Percentiles rank a stretch among this genome's conserved stretches.
phyloP scores from a whole-genome alignment of 2,113 vertebrate genomes.

The Holacanthus passer region DNA sequence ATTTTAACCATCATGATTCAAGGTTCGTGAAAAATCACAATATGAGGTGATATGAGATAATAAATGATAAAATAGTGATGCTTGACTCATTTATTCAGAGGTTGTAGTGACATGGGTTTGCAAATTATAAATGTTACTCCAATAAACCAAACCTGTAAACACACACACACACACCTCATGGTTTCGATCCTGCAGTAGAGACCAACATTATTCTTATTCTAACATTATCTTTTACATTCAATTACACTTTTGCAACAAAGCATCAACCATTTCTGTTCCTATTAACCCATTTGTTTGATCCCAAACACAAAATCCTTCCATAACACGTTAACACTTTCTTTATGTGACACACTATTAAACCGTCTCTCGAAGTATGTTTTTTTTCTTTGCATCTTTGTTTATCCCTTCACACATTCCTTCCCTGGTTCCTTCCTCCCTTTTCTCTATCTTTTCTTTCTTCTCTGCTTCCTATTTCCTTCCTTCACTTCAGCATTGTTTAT shows the following conservation, averaged over 20 bases:
- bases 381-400: conserved; percentile 2
- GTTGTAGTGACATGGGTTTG: conserved; percentile 26
- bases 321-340: neutral
- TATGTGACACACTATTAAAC: neutral
- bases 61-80: neutral
- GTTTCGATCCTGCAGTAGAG: neutral
- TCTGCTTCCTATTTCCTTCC: conserved; percentile 5
- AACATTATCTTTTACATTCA: conserved; percentile 18
- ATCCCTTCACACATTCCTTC: neutral
- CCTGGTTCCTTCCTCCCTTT: neutral
- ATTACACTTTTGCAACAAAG: neutral
- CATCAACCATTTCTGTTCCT: neutral
- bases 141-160: conserved; percentile 26
- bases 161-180: conserved; percentile 28
- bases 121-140: conserved; percentile 20
- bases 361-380: neutral
- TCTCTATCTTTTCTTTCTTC: neutral
- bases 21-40: neutral
- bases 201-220: neutral
- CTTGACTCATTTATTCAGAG: conserved; percentile 60
- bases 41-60: neutral
- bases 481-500: neutral
- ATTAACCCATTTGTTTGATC: neutral
- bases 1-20: neutral
- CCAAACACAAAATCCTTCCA: conserved; percentile 7